Conservation (phyloP, 2,888 invertebrate genomes). For the Hypomecis punctinalis region DNA sequence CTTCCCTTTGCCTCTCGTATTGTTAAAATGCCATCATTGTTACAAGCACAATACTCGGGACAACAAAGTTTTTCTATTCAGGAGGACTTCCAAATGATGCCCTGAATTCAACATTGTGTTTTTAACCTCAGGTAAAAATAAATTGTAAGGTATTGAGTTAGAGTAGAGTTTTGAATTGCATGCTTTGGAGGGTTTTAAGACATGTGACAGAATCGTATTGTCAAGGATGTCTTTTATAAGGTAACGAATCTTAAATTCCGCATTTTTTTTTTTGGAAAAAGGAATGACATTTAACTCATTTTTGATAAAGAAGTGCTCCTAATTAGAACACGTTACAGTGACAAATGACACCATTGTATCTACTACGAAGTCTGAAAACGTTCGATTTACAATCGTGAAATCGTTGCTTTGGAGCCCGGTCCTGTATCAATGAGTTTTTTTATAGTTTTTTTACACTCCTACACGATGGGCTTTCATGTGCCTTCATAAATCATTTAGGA, state of each 20-base stretch:
- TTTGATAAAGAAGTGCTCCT: too few relatives aligned
- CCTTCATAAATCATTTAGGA: too few relatives aligned
- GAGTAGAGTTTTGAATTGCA: too few relatives aligned
- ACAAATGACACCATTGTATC: too few relatives aligned
- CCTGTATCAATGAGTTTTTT: too few relatives aligned
- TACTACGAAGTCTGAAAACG: too few relatives aligned
- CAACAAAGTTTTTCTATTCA: conserved; percentile 52
- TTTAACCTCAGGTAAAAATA: background rate
- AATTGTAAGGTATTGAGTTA: background rate
- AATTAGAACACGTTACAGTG: too few relatives aligned
- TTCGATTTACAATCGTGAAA: too few relatives aligned
- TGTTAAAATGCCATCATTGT: conserved; percentile 42
- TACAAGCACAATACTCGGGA: conserved; percentile 44
- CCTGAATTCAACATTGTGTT: background rate
- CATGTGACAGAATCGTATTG: background rate
- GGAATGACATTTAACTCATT: background rate
- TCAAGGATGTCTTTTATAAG: conserved; percentile 9
- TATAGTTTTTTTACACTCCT: too few relatives aligned
- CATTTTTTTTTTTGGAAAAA: background rate
- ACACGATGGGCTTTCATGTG: too few relatives aligned
- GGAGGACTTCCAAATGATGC: conserved; percentile 45
- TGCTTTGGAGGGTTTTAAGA: conserved; percentile 1
- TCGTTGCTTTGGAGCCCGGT: too few relatives aligned
- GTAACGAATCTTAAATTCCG: conserved; percentile 8
- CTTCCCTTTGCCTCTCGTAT: conserved; percentile 12